Base-by-base conservation (phyloP, 1,140 invertebrate genomes). In the Aphis gossypii region DNA sequence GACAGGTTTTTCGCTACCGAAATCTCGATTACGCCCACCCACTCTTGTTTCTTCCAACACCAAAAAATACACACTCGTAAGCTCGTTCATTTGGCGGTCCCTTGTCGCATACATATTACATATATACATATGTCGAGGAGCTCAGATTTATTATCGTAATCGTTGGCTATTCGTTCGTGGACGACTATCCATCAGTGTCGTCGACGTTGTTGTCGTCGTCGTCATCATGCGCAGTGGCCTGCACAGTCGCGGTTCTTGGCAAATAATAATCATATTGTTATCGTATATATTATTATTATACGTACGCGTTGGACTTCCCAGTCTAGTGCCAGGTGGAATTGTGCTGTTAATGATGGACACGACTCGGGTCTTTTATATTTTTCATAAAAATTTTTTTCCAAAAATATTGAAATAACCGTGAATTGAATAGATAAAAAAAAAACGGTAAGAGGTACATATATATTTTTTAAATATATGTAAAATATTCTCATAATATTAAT, bases 141-240 rank as follows among this genome's bases (percentile, higher is more conserved):
- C 56, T 4, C 25, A 35, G 41, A 91, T 91, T 91, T 91, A 91
- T 91, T 76, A 91, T 48, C 30, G 90, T 82, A 76, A 76, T 91
- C 90, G 90, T 76, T 48, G 38, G 90, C 56, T 76, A 90, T 90
- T 68, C 89, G 89, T 90, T 90, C 35, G 54, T 25, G 89, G n/a
- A 23, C 8, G 18, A 90, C 60, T 18, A 91, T 91, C 90, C 38
- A 76, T 91, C 90, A 76, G 38, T 46, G 90, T 91, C 90, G n/a
- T n/a, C 60, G n/a, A n/a, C 4, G 60, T 68, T 14, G 60, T 68
- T 11, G 8, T n/a, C 25, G 8, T 68, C 25, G 56, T 56, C 30
- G 11, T 68, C 30, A 4, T 35, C n/a, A n/a, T 76, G 60, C 60
- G 5, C n/a, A 76, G 30, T 18, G 11, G 30, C 23, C 60, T 11